phyloP scores from a whole-genome alignment of 2,797 vertebrate species.

The Eospalax fontanierii region DNA sequence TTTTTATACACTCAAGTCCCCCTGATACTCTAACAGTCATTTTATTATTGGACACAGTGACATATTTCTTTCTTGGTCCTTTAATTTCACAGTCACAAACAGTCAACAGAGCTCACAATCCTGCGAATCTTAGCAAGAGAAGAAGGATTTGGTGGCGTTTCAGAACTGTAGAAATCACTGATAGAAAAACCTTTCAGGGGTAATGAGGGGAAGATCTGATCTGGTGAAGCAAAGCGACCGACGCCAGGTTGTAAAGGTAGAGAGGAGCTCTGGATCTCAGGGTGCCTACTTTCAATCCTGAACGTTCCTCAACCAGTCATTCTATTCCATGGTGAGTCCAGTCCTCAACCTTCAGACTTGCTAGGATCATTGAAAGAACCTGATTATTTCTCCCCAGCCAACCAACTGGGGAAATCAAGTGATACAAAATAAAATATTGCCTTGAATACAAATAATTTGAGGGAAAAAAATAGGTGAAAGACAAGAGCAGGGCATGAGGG shows the following conservation, averaged over 20 bases:
- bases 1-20: conserved; percentile 81
- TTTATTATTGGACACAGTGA: conserved; percentile 54
- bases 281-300: neutral
- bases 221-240: neutral
- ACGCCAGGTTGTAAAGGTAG: neutral
- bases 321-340: neutral
- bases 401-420: conserved; percentile 51
- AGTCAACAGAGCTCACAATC: conserved; percentile 57
- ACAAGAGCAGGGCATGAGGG: neutral
- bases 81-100: conserved; percentile 72
- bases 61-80: conserved; percentile 41
- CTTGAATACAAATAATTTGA: conserved; percentile 29
- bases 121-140: conserved; percentile 53
- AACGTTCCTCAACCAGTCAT: neutral
- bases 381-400: conserved; percentile 33
- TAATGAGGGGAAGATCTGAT: neutral
- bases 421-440: conserved; percentile 18
- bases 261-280: neutral
- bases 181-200: neutral
- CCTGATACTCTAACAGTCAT: conserved; percentile 82
- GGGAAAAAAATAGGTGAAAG: neutral
- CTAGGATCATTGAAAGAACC: neutral
- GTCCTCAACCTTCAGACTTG: conserved; percentile 6
- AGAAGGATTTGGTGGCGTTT: conserved; percentile 56
- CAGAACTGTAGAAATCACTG: neutral